These are phyloP conservation scores for Bombyx mandarina DNA, from an alignment of 1,140 invertebrate species.

Conservation along the genomic window DNA sequence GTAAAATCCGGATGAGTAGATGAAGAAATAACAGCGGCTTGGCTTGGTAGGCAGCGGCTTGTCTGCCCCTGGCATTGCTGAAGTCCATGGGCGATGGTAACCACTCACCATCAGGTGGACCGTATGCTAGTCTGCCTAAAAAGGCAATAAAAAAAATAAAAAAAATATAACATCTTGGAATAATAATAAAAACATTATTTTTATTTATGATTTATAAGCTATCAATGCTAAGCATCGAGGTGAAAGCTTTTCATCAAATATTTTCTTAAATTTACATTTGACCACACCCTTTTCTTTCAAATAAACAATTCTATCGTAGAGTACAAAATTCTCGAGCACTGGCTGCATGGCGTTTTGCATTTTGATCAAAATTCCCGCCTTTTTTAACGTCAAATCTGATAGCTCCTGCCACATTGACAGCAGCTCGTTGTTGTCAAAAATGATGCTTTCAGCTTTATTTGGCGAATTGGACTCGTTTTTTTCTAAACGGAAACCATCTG, in stretches of 20 bases:
- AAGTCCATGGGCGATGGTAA: too few relatives aligned
- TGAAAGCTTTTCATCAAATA: conserved; percentile 73
- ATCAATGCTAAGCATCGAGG: conserved; percentile 74
- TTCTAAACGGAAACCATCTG: conserved; percentile 39
- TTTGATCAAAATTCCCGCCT: conserved; percentile 46
- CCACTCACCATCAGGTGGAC: too few relatives aligned
- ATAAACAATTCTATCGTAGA: conserved; percentile 77
- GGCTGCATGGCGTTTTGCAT: conserved; percentile 62
- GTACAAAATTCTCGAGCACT: conserved; percentile 78
- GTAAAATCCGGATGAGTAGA: too few relatives aligned
- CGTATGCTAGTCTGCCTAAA: too few relatives aligned
- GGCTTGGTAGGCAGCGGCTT: too few relatives aligned
- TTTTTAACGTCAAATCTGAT: conserved; percentile 54
- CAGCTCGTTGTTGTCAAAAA: conserved; percentile 31
- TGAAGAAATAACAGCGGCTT: too few relatives aligned
- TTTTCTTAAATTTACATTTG: conserved; percentile 68
- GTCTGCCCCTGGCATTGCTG: too few relatives aligned
- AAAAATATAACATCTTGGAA: too few relatives aligned
- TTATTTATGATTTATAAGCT: conserved; percentile 35
- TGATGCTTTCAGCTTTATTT: conserved; percentile 11
- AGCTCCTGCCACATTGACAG: conserved; percentile 43
- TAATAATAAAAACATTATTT: not conserved
- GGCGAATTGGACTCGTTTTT: conserved; percentile 6
- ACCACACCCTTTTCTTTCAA: conserved; percentile 71
- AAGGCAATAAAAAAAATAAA: too few relatives aligned